Evolutionary conservation across 2,113 vertebrate genomes (phyloP).

Genomic region (Chaetorhynchus papuensis): DNA sequence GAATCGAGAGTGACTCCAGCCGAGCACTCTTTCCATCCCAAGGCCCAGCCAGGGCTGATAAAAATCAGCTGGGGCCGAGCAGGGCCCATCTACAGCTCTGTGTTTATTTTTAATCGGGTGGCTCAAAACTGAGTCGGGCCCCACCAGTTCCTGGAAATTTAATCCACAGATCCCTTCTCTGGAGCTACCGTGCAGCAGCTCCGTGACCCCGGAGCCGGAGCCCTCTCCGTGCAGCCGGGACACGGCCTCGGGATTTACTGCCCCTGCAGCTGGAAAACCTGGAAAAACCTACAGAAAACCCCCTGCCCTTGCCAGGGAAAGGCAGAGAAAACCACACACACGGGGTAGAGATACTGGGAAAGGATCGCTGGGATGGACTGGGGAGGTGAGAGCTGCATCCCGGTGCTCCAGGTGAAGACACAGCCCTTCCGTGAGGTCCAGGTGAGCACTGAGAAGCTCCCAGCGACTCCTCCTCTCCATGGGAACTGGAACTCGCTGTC

Average conservation of each 20-base stretch:
- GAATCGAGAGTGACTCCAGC: neutral
- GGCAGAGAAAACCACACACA: neutral
- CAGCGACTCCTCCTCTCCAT: rapidly evolving
- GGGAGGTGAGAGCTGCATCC: neutral
- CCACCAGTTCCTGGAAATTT: neutral
- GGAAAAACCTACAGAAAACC: rapidly evolving
- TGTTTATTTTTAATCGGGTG: constrained; percentile 4
- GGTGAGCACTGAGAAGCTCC: neutral
- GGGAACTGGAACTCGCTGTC: neutral
- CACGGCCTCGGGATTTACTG: rapidly evolving
- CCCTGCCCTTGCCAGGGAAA: neutral
- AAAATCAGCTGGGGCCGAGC: neutral
- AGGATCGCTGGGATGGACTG: neutral
- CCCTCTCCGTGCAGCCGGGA: neutral
- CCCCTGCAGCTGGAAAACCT: neutral
- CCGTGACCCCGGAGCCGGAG: neutral
- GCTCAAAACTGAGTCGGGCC: neutral
- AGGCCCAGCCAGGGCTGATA: neutral
- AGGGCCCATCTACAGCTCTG: neutral
- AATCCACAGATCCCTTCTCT: neutral
- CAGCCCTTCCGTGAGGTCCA: neutral
- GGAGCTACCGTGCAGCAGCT: neutral
- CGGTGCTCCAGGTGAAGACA: rapidly evolving
- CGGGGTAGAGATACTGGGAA: rapidly evolving
- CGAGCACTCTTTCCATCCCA: neutral